Percentiles rank a stretch among this genome's conserved stretches.
phyloP scores from a whole-genome alignment of 1,140 invertebrate genomes.

The Drosophila parabipectinata region DNA sequence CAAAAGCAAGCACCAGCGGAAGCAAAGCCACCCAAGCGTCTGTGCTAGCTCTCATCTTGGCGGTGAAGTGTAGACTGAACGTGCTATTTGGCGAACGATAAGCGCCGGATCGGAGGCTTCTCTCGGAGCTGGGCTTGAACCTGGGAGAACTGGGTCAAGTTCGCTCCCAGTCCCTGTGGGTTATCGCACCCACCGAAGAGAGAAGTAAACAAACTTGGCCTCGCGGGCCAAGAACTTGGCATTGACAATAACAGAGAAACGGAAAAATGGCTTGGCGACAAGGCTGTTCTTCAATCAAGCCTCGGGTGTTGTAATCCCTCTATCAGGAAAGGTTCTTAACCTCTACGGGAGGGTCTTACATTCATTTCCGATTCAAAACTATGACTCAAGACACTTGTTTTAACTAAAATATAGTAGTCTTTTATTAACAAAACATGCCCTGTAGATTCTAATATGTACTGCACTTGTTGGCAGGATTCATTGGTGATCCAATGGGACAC shows the following conservation, averaged over 20 bases:
- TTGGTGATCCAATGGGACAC: conserved; percentile 62
- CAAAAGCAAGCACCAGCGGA: conserved; percentile 2
- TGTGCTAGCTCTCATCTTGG: conserved; percentile 60
- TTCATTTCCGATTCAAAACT: background rate
- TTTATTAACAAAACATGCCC: background rate
- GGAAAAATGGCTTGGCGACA: conserved; percentile 13
- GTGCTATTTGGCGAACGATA: conserved; percentile 10
- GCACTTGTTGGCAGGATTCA: conserved; percentile 75
- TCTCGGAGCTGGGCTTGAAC: conserved; percentile 42
- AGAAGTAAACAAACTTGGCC: conserved; percentile 66
- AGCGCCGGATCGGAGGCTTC: conserved; percentile 28
- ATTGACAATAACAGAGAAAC: conserved; percentile 20
- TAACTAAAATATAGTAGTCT: too few species aligned
- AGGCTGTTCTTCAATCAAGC: conserved; percentile 9
- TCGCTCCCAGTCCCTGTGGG: conserved; percentile 40
- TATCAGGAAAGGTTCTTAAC: background rate
- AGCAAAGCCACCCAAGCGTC: conserved; percentile 15
- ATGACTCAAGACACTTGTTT: background rate
- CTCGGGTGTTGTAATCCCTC: background rate
- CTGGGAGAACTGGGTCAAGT: conserved; percentile 69
- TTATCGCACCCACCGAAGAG: conserved; percentile 49
- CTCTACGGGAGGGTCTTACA: background rate
- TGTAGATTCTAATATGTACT: conserved; percentile 53
- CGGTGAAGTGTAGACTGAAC: conserved; percentile 58
- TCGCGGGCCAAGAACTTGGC: conserved; percentile 40